Conservation (phyloP, 2,888 invertebrate species). For the Tortrix viridana region DNA sequence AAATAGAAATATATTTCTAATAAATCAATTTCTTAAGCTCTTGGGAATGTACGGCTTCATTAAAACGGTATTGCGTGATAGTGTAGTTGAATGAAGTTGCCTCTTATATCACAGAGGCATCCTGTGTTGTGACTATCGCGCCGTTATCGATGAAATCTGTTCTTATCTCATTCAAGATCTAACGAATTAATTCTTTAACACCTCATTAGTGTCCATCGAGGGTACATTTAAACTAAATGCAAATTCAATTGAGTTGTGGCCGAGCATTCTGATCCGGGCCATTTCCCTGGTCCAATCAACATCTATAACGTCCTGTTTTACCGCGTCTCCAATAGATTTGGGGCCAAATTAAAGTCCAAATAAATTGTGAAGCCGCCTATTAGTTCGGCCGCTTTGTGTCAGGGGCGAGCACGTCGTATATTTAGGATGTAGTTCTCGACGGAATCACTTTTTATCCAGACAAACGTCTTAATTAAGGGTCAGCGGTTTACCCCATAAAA, state of each 20-base stretch:
- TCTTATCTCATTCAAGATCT: slow-evolving; percentile 69
- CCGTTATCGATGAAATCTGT: slow-evolving; percentile 65
- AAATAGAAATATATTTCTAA: not conserved
- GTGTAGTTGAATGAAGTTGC: slow-evolving; percentile 33
- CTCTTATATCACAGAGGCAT: slow-evolving; percentile 49
- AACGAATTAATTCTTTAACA: slow-evolving; percentile 76
- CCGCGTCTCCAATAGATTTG: slow-evolving; percentile 56
- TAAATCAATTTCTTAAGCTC: not conserved
- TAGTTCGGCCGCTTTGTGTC: slow-evolving; percentile 67
- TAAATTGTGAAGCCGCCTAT: slow-evolving; percentile 66
- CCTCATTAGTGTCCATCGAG: slow-evolving; percentile 73
- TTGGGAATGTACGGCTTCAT: slow-evolving; percentile 5
- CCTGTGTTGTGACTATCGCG: slow-evolving; percentile 53
- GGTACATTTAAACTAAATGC: slow-evolving; percentile 74
- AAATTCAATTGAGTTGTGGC: slow-evolving; percentile 69
- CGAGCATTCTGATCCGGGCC: slow-evolving; percentile 67
- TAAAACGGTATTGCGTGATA: slow-evolving; percentile 5
- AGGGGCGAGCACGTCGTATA: slow-evolving; percentile 59
- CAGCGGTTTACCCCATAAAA: slow-evolving; percentile 61
- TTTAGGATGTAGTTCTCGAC: slow-evolving; percentile 59
- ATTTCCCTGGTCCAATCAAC: slow-evolving; percentile 65
- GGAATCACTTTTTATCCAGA: slow-evolving; percentile 62
- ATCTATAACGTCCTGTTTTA: slow-evolving; percentile 63
- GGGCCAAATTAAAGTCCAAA: slow-evolving; percentile 50
- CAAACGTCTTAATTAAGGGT: slow-evolving; percentile 75